These are phyloP conservation scores for Cryptoprocta ferox DNA, from an alignment of 2,797 vertebrate genomes.

Conservation along the genomic window DNA sequence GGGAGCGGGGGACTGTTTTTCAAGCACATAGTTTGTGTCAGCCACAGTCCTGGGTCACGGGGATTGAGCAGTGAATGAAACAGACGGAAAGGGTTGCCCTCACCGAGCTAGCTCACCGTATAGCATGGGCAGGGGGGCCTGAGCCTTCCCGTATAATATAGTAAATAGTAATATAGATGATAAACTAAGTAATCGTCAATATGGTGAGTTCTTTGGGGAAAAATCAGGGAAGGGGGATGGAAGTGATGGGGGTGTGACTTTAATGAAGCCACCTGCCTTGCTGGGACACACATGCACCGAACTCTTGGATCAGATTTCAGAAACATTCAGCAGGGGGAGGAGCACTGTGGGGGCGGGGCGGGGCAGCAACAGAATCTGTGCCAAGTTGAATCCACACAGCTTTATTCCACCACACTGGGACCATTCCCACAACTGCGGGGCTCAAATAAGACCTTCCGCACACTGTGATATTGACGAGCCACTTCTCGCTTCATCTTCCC, in stretches of 20 bases:
- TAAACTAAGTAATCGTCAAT: background rate
- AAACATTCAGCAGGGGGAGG: background rate
- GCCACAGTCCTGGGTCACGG: background rate
- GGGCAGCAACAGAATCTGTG: background rate
- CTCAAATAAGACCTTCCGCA: background rate
- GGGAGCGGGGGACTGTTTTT: background rate
- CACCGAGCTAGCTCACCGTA: too few species aligned
- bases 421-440: background rate
- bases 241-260: background rate
- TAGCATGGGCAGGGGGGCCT: accelerated
- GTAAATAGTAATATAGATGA: background rate
- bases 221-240: background rate
- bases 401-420: background rate
- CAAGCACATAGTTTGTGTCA: background rate
- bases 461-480: background rate
- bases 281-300: background rate
- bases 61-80: background rate
- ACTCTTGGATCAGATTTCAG: background rate
- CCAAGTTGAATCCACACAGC: accelerated
- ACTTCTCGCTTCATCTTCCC: background rate
- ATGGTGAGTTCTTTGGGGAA: background rate
- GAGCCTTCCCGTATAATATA: too few species aligned
- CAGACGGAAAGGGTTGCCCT: background rate
- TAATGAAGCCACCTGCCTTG: background rate
- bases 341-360: background rate